Conservation (phyloP, 2,113 vertebrate genomes). For the Istiophorus platypterus region DNA sequence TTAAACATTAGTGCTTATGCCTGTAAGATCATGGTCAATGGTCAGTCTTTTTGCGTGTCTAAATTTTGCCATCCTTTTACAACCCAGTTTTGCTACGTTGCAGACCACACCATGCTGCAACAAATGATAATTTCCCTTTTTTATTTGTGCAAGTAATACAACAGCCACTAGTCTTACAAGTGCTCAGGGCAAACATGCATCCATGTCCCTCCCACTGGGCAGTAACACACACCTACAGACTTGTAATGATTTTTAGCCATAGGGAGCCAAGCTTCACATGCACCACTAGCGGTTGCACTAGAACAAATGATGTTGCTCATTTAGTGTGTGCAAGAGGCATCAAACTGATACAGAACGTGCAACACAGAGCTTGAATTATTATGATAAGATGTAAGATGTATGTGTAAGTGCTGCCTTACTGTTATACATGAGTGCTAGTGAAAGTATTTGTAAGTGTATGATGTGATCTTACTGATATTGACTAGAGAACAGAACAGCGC, state of each 20-base stretch:
- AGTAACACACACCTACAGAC: slow-evolving; percentile 50
- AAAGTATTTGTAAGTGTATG: background rate
- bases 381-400: background rate
- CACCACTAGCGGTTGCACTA: slow-evolving; percentile 19
- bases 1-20: background rate
- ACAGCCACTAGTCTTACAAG: slow-evolving; percentile 14
- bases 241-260: slow-evolving; percentile 69
- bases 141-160: slow-evolving; percentile 35
- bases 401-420: background rate
- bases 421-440: background rate
- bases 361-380: slow-evolving; percentile 1
- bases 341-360: slow-evolving; percentile 12
- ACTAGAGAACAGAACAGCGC: background rate
- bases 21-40: background rate
- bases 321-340: slow-evolving; percentile 24
- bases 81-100: background rate
- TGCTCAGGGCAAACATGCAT: slow-evolving; percentile 43
- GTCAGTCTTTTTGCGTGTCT: background rate
- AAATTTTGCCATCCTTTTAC: slow-evolving; percentile 6
- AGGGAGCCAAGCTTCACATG: slow-evolving; percentile 59
- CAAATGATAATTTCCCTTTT: background rate
- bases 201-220: slow-evolving; percentile 51
- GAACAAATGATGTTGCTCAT: slow-evolving; percentile 53
- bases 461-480: background rate
- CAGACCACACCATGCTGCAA: background rate